These are phyloP conservation scores for Brachypteracias leptosomus DNA, from an alignment of 2,113 vertebrate genomes.

Conservation along the genomic window DNA sequence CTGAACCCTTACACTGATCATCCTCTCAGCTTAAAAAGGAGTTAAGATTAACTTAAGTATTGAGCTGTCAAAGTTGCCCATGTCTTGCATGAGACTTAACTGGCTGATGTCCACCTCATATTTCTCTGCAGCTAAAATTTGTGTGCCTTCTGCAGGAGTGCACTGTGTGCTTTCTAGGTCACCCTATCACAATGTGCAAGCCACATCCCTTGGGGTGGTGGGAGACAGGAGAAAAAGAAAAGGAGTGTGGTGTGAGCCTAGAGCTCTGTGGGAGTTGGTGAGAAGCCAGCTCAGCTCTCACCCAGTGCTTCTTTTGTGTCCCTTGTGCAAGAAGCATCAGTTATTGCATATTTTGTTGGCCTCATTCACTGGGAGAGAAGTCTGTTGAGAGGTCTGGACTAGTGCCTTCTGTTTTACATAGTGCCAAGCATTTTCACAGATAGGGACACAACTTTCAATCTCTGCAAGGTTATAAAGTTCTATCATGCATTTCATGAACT, in stretches of 20 bases:
- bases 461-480: neutral
- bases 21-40: neutral
- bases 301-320: too few species aligned
- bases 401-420: neutral
- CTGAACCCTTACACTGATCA: rapidly evolving
- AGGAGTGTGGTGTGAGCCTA: neutral
- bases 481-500: neutral
- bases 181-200: neutral
- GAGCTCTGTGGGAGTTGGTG: neutral
- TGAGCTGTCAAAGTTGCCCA: neutral
- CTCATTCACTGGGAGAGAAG: neutral
- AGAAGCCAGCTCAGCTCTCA: neutral
- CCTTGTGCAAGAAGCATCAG: neutral
- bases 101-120: neutral
- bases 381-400: neutral
- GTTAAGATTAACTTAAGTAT: neutral
- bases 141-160: neutral
- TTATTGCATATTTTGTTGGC: neutral
- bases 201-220: neutral
- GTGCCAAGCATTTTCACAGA: neutral
- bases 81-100: neutral
- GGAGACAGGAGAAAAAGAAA: too few species aligned
- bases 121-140: neutral
- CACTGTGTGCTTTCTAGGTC: neutral
- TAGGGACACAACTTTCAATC: neutral